Evolutionary conservation across 2,888 invertebrate genomes (phyloP).

Genomic region (Mantis religiosa): DNA sequence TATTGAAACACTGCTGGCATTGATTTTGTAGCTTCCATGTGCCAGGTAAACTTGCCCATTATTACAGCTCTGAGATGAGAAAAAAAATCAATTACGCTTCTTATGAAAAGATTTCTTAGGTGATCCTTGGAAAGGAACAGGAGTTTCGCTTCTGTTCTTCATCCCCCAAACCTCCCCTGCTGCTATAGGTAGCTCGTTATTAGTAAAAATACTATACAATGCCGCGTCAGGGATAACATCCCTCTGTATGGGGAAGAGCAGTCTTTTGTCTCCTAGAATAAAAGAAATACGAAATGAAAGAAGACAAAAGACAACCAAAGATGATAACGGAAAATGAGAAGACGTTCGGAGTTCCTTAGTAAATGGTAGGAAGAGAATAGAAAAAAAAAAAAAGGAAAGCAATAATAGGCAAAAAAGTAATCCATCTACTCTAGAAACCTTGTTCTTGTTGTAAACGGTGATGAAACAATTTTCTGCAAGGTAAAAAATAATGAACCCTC

Average conservation of each 20-base stretch:
- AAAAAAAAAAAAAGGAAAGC: not conserved
- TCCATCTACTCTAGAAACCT: not conserved
- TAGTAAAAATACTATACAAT: not conserved
- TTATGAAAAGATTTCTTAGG: not conserved
- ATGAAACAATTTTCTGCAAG: not conserved
- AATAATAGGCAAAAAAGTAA: not conserved
- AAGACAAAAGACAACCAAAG: not conserved
- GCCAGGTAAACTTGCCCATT: not conserved
- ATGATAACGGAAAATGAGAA: conserved; percentile 8
- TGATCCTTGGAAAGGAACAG: not conserved
- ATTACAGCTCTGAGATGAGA: not conserved
- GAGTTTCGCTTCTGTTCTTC: not conserved
- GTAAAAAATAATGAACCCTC: not conserved
- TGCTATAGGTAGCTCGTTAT: not conserved
- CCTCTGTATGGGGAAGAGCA: not conserved
- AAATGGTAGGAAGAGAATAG: not conserved
- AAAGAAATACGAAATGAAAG: conserved; percentile 4
- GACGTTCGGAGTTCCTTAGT: not conserved
- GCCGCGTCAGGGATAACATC: not conserved
- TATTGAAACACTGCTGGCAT: not conserved
- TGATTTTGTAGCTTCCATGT: not conserved
- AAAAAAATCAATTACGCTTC: not conserved
- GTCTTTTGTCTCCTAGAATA: not conserved
- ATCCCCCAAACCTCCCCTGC: not conserved
- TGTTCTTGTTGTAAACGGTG: not conserved